Percentiles rank a stretch among this genome's conserved stretches.
Evolutionary conservation across 2,797 vertebrate genomes (phyloP).

Genomic region (Crocodylus rhombifer): DNA sequence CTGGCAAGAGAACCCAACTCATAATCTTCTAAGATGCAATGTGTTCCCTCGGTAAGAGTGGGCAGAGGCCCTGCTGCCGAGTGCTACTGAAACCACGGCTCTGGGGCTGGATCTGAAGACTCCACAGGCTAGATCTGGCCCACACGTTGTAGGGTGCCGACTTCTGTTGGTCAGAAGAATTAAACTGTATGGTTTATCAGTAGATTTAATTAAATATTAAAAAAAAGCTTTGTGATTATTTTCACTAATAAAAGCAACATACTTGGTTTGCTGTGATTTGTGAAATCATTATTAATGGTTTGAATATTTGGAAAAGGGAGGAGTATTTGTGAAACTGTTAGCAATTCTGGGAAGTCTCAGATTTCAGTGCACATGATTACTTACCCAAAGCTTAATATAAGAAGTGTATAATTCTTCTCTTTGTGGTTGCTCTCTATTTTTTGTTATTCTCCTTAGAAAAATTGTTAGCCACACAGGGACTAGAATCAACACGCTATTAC

Average conservation of each 20-base stretch:
- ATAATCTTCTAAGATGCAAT: too few species aligned
- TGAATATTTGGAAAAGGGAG: accelerated
- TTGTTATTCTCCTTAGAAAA: neutral
- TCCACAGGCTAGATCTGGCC: too few species aligned
- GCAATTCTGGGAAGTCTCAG: neutral
- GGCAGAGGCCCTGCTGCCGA: too few species aligned
- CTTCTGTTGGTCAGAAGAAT: neutral
- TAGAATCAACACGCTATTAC: neutral
- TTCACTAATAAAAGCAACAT: neutral
- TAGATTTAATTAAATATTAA: neutral
- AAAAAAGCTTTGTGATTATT: neutral
- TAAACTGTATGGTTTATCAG: neutral
- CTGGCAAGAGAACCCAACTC: too few species aligned
- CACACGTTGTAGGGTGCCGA: too few species aligned
- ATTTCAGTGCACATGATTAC: neutral
- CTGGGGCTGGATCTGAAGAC: too few species aligned
- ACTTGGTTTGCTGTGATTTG: accelerated
- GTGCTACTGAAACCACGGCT: too few species aligned
- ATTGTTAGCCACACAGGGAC: neutral
- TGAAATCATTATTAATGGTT: neutral
- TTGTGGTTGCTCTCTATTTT: neutral
- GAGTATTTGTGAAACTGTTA: neutral
- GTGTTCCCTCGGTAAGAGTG: too few species aligned
- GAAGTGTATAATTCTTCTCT: neutral
- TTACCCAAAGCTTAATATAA: neutral